Evolutionary conservation across 2,888 invertebrate species (phyloP).

Genomic region (Trachelus iudaicus): DNA sequence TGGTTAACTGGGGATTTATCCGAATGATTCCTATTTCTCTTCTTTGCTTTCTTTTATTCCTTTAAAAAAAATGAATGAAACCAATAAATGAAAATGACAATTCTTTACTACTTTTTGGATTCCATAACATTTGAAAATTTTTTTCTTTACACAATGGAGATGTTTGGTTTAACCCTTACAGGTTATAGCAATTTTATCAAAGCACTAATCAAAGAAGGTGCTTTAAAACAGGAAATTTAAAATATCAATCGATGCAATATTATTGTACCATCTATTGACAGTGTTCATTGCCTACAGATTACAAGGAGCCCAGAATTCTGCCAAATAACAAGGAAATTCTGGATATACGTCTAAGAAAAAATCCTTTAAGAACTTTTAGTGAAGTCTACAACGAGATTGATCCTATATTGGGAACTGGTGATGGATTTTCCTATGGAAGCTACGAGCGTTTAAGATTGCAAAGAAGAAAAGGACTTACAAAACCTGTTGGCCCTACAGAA

Average conservation of each 20-base stretch:
- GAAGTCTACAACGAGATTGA: slow-evolving; percentile 23
- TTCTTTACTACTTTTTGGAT: neutral
- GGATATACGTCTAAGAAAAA: slow-evolving; percentile 15
- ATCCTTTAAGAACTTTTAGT: slow-evolving; percentile 12
- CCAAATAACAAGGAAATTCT: slow-evolving; percentile 17
- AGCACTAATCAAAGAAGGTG: slow-evolving; percentile 17
- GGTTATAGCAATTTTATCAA: slow-evolving; percentile 22
- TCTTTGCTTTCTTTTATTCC: neutral
- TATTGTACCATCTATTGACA: neutral
- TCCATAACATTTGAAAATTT: neutral
- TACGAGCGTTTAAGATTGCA: slow-evolving; percentile 17
- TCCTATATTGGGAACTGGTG: slow-evolving; percentile 16
- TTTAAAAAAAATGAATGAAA: neutral
- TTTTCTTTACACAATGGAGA: slow-evolving; percentile 14
- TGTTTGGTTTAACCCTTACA: slow-evolving; percentile 21
- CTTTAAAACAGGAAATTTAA: neutral
- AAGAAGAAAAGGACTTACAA: slow-evolving; percentile 17
- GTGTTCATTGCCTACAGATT: slow-evolving; percentile 7
- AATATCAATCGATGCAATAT: neutral
- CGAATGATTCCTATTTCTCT: neutral
- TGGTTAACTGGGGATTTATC: too few species aligned
- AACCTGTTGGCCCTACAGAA: slow-evolving; percentile 21
- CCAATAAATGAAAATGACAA: neutral
- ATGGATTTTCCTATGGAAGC: slow-evolving; percentile 25
- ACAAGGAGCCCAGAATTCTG: slow-evolving; percentile 16